Conservation (phyloP, 2,797 vertebrate species). For the Triplophysa bombifrons region DNA sequence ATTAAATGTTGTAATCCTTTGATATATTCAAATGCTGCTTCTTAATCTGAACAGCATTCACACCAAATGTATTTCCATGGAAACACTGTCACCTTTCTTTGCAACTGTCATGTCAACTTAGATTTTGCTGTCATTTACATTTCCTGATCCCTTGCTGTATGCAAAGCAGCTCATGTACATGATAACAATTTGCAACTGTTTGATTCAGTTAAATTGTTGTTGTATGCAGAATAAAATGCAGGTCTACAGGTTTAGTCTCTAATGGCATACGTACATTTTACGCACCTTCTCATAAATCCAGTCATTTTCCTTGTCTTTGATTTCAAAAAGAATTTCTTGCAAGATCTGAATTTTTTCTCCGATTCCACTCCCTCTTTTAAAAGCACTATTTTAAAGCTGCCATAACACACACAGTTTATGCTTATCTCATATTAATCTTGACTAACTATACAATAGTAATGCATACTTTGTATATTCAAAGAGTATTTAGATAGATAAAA, state of each 20-base stretch:
- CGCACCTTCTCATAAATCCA: background rate
- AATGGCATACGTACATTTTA: background rate
- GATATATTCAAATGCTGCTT: slow-evolving; percentile 48
- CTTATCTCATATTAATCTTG: no score
- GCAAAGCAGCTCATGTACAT: background rate
- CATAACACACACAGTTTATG: no score
- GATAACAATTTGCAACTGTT: background rate
- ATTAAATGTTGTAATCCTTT: slow-evolving; percentile 55
- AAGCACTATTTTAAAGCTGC: background rate
- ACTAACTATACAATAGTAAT: no score
- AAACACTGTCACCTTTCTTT: slow-evolving; percentile 38
- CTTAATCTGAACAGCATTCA: slow-evolving; percentile 46
- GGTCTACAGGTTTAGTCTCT: background rate
- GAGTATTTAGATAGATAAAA: no score
- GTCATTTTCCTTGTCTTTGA: no score
- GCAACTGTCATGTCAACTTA: slow-evolving; percentile 19
- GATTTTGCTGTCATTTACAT: background rate
- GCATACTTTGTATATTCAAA: no score
- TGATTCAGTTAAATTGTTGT: no score
- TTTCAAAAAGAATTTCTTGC: background rate
- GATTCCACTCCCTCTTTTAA: background rate
- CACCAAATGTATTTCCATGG: slow-evolving; percentile 31
- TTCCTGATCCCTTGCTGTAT: background rate
- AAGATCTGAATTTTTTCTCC: background rate
- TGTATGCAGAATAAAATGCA: background rate